Evolutionary conservation across 1,140 invertebrate genomes (phyloP).

Genomic region (Tribolium castaneum): DNA sequence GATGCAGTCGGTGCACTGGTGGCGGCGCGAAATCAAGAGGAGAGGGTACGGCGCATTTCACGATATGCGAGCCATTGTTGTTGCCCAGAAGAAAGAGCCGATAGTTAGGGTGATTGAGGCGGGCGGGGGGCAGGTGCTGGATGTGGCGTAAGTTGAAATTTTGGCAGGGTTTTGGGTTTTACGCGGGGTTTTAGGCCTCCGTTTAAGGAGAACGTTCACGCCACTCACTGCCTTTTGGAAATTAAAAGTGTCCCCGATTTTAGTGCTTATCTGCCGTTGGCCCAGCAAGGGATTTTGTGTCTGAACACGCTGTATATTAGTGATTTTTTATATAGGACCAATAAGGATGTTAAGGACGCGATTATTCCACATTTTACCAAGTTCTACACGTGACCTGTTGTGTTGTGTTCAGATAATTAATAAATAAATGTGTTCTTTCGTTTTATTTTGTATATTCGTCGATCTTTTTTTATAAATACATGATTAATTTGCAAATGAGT

Average conservation of each 20-base stretch:
- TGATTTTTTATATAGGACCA: constrained; percentile 53
- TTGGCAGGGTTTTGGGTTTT: neutral
- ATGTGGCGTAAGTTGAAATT: constrained; percentile 60
- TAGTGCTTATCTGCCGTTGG: constrained; percentile 52
- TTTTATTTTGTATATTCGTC: too few species aligned
- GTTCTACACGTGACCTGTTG: constrained; percentile 27
- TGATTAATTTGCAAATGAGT: too few species aligned
- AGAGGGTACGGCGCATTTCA: constrained; percentile 72
- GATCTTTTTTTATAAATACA: too few species aligned
- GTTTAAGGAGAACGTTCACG: constrained; percentile 55
- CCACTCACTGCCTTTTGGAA: constrained; percentile 60
- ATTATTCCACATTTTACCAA: constrained; percentile 46
- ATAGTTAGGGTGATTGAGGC: constrained; percentile 77
- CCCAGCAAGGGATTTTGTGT: constrained; percentile 59
- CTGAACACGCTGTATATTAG: constrained; percentile 58
- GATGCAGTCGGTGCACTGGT: constrained; percentile 72
- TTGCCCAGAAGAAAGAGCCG: constrained; percentile 72
- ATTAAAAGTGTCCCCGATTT: constrained; percentile 50
- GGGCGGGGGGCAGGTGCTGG: constrained; percentile 76
- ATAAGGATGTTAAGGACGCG: constrained; percentile 47
- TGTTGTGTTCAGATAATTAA: neutral
- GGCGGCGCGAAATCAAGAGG: constrained; percentile 68
- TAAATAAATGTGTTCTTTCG: too few species aligned
- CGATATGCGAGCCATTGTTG: constrained; percentile 76
- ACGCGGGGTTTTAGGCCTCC: constrained; percentile 55